phyloP scores from a whole-genome alignment of 2,113 vertebrate species.

The Perca schrenkii region DNA sequence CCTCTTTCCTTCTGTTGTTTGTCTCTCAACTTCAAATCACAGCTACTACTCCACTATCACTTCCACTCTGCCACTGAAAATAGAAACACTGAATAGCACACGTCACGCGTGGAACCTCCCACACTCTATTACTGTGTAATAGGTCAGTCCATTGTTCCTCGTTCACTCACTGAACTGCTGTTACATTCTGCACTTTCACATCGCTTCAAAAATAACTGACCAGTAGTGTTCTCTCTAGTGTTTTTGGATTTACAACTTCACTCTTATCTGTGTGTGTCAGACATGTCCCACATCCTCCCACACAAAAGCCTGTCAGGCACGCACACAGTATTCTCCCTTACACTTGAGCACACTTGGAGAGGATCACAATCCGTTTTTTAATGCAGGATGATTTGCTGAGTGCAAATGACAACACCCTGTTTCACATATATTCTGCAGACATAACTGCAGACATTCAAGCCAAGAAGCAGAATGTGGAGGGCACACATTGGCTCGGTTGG shows the following conservation, averaged over 20 bases:
- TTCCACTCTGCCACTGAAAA: conserved; percentile 13
- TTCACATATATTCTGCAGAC: not conserved
- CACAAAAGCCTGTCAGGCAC: conserved; percentile 18
- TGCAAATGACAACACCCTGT: conserved; percentile 7
- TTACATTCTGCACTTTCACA: conserved; percentile 9
- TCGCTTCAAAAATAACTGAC: conserved; percentile 8
- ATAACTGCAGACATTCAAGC: not conserved
- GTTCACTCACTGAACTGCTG: not conserved
- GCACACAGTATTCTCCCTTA: not conserved
- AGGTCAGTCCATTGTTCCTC: conserved; percentile 9
- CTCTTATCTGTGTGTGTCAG: conserved; percentile 60
- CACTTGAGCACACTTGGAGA: not conserved
- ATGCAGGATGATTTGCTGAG: not conserved
- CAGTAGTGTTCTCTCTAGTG: not conserved
- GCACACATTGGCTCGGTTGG: no score
- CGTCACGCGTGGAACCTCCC: conserved; percentile 21
- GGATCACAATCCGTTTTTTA: not conserved
- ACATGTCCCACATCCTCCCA: conserved; percentile 34
- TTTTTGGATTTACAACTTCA: conserved; percentile 25
- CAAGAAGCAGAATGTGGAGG: not conserved
- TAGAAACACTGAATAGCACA: conserved; percentile 22
- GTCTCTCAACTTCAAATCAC: not conserved
- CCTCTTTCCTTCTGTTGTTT: not conserved
- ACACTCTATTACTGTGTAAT: conserved; percentile 17
- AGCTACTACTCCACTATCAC: not conserved